Conservation (phyloP, 2,888 invertebrate genomes). For the Mylabris sibirica region DNA sequence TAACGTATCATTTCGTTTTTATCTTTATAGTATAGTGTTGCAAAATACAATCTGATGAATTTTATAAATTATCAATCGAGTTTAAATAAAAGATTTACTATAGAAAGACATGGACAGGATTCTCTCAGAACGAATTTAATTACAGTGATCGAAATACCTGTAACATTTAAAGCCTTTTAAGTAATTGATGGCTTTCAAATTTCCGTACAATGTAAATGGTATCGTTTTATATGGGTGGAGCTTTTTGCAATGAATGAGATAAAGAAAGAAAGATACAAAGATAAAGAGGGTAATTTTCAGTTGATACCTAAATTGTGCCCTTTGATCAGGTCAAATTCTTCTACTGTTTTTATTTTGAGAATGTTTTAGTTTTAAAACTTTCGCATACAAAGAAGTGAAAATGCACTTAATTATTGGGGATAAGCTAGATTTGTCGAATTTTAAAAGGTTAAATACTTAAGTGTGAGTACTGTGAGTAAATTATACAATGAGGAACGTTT, state of each 20-base stretch:
- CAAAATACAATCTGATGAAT: constrained; percentile 20
- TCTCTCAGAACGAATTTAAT: constrained; percentile 27
- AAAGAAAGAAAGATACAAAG: not conserved
- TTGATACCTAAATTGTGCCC: constrained; percentile 14
- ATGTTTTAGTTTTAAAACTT: not conserved
- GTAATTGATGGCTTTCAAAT: constrained; percentile 39
- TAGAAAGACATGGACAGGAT: constrained; percentile 14
- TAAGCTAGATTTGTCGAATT: not conserved
- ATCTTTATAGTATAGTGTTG: constrained; percentile 12
- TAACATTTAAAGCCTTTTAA: constrained; percentile 39
- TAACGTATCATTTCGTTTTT: constrained; percentile 30
- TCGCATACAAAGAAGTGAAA: not conserved
- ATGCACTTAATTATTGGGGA: not conserved
- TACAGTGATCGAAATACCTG: constrained; percentile 36
- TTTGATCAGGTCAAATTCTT: not conserved
- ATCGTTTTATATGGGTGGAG: constrained; percentile 20
- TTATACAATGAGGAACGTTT: no score
- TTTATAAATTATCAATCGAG: constrained; percentile 9
- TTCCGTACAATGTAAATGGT: constrained; percentile 18
- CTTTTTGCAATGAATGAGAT: constrained; percentile 24
- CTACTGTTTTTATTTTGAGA: not conserved
- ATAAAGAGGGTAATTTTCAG: constrained; percentile 5
- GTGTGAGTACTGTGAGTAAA: no score
- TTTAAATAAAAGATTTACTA: constrained; percentile 2
- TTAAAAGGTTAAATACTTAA: no score